phyloP scores from a whole-genome alignment of 2,113 vertebrate species.

The Scomber japonicus region DNA sequence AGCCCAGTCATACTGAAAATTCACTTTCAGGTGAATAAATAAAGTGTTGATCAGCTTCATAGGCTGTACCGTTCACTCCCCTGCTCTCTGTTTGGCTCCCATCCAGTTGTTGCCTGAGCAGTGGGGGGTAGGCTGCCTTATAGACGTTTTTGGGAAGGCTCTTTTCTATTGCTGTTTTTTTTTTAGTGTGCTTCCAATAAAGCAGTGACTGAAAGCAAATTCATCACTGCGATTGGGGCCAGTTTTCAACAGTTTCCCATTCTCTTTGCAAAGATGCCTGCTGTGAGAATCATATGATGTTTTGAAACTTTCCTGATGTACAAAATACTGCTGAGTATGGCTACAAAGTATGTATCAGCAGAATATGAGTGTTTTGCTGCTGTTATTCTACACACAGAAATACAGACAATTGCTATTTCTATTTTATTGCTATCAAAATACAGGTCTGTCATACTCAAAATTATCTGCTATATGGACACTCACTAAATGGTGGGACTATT shows the following conservation, averaged over 20 bases:
- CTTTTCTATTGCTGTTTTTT: conserved; percentile 29
- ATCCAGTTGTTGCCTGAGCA: conserved; percentile 42
- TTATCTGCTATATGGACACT: too few species aligned
- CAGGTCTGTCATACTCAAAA: too few species aligned
- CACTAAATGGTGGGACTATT: too few species aligned
- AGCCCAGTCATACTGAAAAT: conserved; percentile 64
- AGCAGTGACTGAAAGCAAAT: conserved; percentile 44
- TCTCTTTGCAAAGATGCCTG: conserved; percentile 24
- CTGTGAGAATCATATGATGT: conserved; percentile 34
- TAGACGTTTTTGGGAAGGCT: conserved; percentile 26
- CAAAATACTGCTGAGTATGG: too few species aligned
- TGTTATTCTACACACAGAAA: too few species aligned
- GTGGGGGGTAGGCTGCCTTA: conserved; percentile 39
- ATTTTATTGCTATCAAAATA: too few species aligned
- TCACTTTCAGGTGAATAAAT: conserved; percentile 64
- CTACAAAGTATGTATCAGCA: too few species aligned
- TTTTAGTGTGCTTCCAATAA: conserved; percentile 41
- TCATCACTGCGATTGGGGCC: conserved; percentile 38
- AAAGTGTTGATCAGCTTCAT: conserved; percentile 60
- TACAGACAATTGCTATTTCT: too few species aligned
- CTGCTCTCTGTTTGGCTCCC: conserved; percentile 20
- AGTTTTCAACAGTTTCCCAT: conserved; percentile 38
- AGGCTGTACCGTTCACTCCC: conserved; percentile 6
- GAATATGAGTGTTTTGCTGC: too few species aligned
- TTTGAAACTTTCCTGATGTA: conserved; percentile 19